Base-by-base conservation (phyloP, 2,797 vertebrate genomes). In the Myoxocephalus aenaeus region DNA sequence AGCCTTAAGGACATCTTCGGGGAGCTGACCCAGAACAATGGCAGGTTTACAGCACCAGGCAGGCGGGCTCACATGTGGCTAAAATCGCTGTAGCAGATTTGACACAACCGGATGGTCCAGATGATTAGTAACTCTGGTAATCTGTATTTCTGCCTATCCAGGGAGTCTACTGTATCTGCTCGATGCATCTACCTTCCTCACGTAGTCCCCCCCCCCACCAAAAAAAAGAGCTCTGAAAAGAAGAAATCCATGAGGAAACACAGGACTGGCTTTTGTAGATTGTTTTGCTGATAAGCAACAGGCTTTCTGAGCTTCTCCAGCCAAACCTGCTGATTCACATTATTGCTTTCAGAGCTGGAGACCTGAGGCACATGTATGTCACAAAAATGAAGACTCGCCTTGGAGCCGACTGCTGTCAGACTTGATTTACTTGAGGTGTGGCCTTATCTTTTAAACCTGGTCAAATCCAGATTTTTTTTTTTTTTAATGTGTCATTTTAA, bases 21-120 rank as follows among this genome's bases (percentile, higher is more conserved):
- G 87, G 87, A 91, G 73, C 77, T 87, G 90, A 90, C 88, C 90
- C 86, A 91, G 89, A 90, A 91, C 86, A 92, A 86, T 87, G 91
- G 92, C 90, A 90, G 89, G 77, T 92, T 94, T 86, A 88, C 84
- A 81, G 73, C 69, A 5, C 77, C 66, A 80, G 79, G 85, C 82
- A 70, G 75, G 40, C 59, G 3, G 50, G 34, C 76, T 78, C 74
- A 70, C 80, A 83, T 87, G 72, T 83, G 85, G 79, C 75, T 54
- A 29, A 83, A 77, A 42, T 88, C 79, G 17, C 75, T 54, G 14
- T 14, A 80, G 65, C 80, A 87, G 84, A 86, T 84, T 56, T 29
- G 70, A 78, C 59, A 61, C 66, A 54, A 80, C 63, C 15, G 11
- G 50, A 81, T 32, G 1, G 29, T 61, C 63, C 61, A 65, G 38